phyloP scores from a whole-genome alignment of 2,113 vertebrate genomes.

The Isichthys henryi region DNA sequence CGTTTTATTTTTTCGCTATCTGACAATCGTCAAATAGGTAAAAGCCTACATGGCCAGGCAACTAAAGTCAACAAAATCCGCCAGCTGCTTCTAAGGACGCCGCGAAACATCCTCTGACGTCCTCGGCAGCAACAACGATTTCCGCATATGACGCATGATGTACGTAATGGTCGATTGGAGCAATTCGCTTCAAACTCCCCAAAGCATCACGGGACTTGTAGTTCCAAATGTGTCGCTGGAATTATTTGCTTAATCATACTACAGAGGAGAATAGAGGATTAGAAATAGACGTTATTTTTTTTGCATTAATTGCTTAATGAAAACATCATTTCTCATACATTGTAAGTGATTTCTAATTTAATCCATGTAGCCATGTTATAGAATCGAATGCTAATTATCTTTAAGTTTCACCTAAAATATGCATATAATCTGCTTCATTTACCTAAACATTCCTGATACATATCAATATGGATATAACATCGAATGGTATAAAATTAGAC shows the following conservation, averaged over 20 bases:
- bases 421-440: background rate
- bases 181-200: background rate
- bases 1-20: background rate
- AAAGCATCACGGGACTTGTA: background rate
- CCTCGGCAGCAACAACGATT: background rate
- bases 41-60: background rate
- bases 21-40: background rate
- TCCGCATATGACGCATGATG: background rate
- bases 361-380: background rate
- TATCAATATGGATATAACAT: background rate
- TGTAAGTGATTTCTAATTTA: background rate
- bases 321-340: background rate
- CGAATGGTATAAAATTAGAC: background rate
- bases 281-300: background rate
- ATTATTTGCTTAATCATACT: background rate
- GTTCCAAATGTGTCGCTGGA: background rate
- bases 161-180: background rate
- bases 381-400: background rate
- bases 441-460: background rate
- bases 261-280: background rate
- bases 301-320: background rate
- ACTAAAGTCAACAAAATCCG: conserved; percentile 4
- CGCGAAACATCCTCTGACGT: background rate
- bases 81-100: conserved; percentile 11
- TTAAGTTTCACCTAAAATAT: background rate